Evolutionary conservation across 2,113 vertebrate genomes (phyloP).

Genomic region (Podarcis raffonei): DNA sequence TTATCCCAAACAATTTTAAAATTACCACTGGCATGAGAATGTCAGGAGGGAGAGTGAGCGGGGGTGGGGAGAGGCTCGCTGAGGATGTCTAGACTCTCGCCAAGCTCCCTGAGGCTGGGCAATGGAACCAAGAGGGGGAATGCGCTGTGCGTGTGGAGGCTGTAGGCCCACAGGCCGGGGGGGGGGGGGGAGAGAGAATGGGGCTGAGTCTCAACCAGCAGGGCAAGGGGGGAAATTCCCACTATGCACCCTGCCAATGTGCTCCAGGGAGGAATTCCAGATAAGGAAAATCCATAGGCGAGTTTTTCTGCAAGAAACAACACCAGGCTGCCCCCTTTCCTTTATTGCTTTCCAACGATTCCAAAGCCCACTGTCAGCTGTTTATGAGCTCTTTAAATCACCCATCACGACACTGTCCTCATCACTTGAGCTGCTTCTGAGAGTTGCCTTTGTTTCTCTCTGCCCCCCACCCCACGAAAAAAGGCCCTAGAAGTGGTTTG

Average conservation of each 20-base stretch:
- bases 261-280: conserved; percentile 83
- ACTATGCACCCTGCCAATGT: conserved; percentile 61
- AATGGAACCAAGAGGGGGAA: conserved; percentile 70
- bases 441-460: conserved; percentile 11
- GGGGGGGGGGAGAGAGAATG: too few species aligned
- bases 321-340: conserved; percentile 19
- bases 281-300: conserved; percentile 75
- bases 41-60: conserved; percentile 57
- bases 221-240: conserved; percentile 64
- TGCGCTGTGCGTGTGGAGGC: conserved; percentile 31
- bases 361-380: conserved; percentile 76
- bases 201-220: conserved; percentile 53
- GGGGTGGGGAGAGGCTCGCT: conserved; percentile 51
- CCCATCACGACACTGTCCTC: conserved; percentile 65
- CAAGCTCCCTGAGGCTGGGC: conserved; percentile 60
- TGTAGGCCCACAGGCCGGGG: conserved; percentile 52
- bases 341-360: conserved; percentile 77
- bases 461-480: neutral
- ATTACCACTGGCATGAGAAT: conserved; percentile 81
- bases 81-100: conserved; percentile 71
- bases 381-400: conserved; percentile 80
- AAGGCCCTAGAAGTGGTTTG: too few species aligned
- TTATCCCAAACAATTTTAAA: conserved; percentile 78
- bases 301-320: conserved; percentile 67
- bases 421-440: conserved; percentile 38